Base-by-base conservation (phyloP, 2,113 vertebrate species). In the Polypterus bichir region DNA sequence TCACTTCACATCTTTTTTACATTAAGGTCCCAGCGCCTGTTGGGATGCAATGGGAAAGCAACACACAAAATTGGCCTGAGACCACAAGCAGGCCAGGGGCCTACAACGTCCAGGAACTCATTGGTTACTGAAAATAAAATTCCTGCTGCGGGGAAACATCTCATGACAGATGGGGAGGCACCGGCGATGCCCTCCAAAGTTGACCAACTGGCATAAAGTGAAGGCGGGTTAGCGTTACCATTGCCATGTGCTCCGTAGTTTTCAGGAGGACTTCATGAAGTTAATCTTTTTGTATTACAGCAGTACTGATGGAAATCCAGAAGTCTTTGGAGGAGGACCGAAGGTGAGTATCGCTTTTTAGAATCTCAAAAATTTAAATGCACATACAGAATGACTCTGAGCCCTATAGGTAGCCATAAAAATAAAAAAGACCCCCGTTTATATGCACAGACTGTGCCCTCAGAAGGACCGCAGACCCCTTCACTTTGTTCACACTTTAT, bases 231-330 rank as follows among this genome's bases (percentile, higher is more conserved):
- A 27, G 27, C 27, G 27, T 27, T 27, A 27, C 27, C 27, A 27
- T 27, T 27, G 27, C 27, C 27, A 3, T 9, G 9, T 9, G 5
- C 54, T 55, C 54, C 44, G 6, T 55, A 5, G 10, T 27, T 55
- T 2, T 8, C 54, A 55, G 54, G 54, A 11, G 10, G 6, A 55
- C 9, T 27, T 5, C 54, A 10, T 27, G 27, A 27, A 27, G 27
- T 27, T 27, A 6, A 6, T 6, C 46, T 64, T 62, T 49, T 7
- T 75, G 54, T 66, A 66, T 73, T 74, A 62, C 77, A 98, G 96
- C 82, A 69, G 93, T 97, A 61, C 89, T 98, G 64, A 90, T 92
- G 74, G 94, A 97, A 79, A 92, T 98, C 74, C 96, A 97, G 82
- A 95, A 87, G 73, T 93, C 96, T 3, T 81, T 98, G 72, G 96